Percentiles rank a stretch among this genome's conserved stretches.
Conservation (phyloP, 2,113 vertebrate species). For the Nyctibius bracteatus region DNA sequence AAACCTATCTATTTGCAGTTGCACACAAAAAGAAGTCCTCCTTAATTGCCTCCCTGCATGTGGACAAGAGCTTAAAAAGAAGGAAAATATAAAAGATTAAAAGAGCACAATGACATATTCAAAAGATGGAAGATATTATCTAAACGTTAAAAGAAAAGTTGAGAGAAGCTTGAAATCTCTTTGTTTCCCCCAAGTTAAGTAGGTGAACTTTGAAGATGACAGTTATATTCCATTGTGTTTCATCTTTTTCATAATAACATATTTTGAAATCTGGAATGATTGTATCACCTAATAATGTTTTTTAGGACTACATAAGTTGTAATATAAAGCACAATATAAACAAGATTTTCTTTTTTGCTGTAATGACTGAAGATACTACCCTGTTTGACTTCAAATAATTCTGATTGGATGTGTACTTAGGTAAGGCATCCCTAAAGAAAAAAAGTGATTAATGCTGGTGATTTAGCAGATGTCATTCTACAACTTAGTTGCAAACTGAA, state of each 20-base stretch:
- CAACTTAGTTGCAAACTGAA: neutral
- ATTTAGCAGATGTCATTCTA: neutral
- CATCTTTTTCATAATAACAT: neutral
- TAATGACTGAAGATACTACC: neutral
- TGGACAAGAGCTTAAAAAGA: constrained; percentile 16
- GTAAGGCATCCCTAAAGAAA: neutral
- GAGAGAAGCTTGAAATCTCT: neutral
- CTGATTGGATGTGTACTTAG: neutral
- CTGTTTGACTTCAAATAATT: neutral
- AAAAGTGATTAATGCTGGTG: neutral
- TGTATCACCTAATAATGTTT: neutral
- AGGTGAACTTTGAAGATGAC: neutral
- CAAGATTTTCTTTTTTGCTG: neutral
- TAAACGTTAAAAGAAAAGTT: neutral
- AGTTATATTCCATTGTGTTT: neutral
- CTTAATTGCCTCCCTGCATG: constrained; percentile 3
- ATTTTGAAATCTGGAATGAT: neutral
- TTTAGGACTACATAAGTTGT: neutral
- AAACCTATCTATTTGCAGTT: neutral
- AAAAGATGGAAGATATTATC: neutral
- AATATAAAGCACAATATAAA: neutral
- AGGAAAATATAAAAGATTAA: neutral
- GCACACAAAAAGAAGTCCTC: neutral
- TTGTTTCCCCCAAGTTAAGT: neutral
- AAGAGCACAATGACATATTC: neutral